Evolutionary conservation across 2,888 invertebrate species (phyloP), one percentile per base, ranked within the genome.

Genomic region (Reticulitermes lucifugus): DNA sequence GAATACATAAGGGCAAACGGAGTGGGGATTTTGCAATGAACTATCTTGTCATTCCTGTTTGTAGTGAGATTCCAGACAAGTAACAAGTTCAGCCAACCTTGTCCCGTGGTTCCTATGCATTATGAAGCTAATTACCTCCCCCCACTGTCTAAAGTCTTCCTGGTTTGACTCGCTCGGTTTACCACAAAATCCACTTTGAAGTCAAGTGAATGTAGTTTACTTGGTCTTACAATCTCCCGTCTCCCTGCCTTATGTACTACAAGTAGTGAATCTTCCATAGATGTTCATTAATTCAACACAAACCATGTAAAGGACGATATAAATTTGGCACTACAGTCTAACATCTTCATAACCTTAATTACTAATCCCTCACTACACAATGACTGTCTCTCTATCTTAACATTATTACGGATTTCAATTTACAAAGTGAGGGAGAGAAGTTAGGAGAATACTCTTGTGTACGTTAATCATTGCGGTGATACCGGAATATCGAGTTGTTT

Each of bases 161-260:
- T 77, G 77, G 77, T 77, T 77, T 77, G 77, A 77, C 77, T 77
- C 77, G 46, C 43, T 77, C 77, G 77, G 77, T 77, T 77, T 77
- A 77, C 77, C 77, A 77, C 77, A 77, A 46, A 77, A 77, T 77
- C 77, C 77, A 77, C 77, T 77, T 77, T 77, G 77, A 77, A 77
- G 77, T 77, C 43, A 77, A 77, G 77, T 46, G 77, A 77, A 77
- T 77, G 77, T 46, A 77, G 77, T 77, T 77, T 77, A 77, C 77
- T 77, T 43, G n/a, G 77, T 77, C 77, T 77, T 43, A 22, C 22
- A 22, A 21, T n/a, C n/a, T 9, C 46, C 43, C 51, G 22, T 9
- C 46, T n/a, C 41, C 65, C 25, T 25, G 25, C 65, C 25, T 5
- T 65, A 25, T 65, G 21, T 43, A 35, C 77, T 46, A 21, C 73